Evolutionary conservation across 2,888 invertebrate species (phyloP).

Genomic region (Sphaerophoria rueppellii): DNA sequence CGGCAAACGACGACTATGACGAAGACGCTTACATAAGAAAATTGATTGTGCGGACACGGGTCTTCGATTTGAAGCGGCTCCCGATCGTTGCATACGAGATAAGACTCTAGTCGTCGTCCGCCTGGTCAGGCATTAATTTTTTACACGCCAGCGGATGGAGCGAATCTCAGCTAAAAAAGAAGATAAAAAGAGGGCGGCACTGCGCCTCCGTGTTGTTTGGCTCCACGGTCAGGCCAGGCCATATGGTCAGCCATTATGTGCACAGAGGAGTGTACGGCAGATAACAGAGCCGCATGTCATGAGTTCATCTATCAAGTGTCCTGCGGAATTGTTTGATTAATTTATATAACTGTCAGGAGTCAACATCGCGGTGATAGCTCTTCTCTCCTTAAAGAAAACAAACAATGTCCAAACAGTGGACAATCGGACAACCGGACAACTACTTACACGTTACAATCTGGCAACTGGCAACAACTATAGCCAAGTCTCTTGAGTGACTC

Average conservation of each 20-base stretch:
- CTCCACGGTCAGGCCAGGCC: constrained; percentile 2
- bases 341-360: constrained; percentile 75
- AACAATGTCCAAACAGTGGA: constrained; percentile 11
- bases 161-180: constrained; percentile 50
- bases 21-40: constrained; percentile 41
- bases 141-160: constrained; percentile 35
- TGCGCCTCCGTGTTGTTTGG: constrained; percentile 43
- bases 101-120: constrained; percentile 58
- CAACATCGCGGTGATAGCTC: constrained; percentile 71
- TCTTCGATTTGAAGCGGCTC: constrained; percentile 71
- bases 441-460: background rate
- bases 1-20: background rate
- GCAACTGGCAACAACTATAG: background rate
- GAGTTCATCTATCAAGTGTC: constrained; percentile 76
- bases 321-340: constrained; percentile 74
- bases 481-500: constrained; percentile 21
- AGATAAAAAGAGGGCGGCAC: constrained; percentile 71
- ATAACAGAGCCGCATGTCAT: constrained; percentile 72
- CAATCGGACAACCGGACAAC: constrained; percentile 36
- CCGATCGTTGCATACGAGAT: constrained; percentile 67
- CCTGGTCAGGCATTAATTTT: constrained; percentile 67
- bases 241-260: constrained; percentile 47
- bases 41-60: constrained; percentile 72
- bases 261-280: constrained; percentile 52
- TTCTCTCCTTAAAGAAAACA: constrained; percentile 58